phyloP scores from a whole-genome alignment of 2,797 vertebrate genomes.

The Cynopterus sphinx region DNA sequence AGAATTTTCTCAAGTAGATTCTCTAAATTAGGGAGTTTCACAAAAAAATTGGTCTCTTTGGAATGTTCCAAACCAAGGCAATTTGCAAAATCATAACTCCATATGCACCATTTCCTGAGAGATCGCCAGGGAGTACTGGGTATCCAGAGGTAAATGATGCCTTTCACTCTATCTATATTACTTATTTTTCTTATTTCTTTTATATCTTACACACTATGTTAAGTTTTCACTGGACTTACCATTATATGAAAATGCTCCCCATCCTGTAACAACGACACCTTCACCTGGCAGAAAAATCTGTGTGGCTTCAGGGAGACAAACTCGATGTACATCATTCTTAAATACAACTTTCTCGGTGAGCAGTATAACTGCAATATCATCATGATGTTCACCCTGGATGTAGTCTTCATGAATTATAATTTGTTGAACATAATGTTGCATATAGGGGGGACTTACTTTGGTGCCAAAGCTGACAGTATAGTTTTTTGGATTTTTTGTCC shows the following conservation, averaged over 20 bases:
- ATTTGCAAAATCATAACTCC: neutral
- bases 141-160: neutral
- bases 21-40: neutral
- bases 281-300: constrained; percentile 81
- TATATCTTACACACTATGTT: neutral
- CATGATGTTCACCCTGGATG: constrained; percentile 74
- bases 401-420: constrained; percentile 86
- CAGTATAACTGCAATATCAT: constrained; percentile 85
- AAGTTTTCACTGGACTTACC: constrained; percentile 78
- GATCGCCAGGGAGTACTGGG: neutral
- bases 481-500: constrained; percentile 80
- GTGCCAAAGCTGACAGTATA: constrained; percentile 87
- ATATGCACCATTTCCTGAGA: neutral
- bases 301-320: constrained; percentile 85
- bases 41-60: neutral
- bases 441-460: constrained; percentile 78
- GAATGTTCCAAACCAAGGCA: neutral
- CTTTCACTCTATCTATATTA: neutral
- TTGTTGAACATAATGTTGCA: constrained; percentile 78
- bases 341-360: constrained; percentile 83
- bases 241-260: constrained; percentile 83
- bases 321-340: constrained; percentile 78
- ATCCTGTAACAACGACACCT: constrained; percentile 86
- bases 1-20: neutral
- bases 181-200: neutral